Conservation (phyloP, 2,113 vertebrate species). For the Butastur rufipennis region DNA sequence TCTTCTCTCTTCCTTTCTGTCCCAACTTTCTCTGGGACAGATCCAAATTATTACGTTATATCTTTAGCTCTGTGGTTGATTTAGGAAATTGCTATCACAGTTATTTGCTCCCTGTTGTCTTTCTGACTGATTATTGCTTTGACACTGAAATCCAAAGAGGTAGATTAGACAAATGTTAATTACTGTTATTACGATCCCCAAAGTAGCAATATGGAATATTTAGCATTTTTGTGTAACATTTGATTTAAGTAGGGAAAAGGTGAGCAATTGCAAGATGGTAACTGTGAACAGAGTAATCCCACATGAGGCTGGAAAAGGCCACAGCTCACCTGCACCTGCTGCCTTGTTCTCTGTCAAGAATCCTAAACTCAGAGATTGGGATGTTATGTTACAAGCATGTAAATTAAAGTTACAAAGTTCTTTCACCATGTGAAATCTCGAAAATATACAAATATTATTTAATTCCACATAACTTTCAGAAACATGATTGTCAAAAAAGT, state of each 20-base stretch:
- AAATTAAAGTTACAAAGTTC: background rate
- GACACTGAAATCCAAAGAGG: background rate
- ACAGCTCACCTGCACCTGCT: background rate
- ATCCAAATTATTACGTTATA: background rate
- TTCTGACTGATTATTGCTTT: background rate
- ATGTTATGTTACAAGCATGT: background rate
- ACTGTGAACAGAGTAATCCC: background rate
- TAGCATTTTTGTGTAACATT: background rate
- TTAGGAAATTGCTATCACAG: background rate
- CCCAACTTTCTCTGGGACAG: background rate
- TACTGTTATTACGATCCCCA: background rate
- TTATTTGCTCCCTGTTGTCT: background rate
- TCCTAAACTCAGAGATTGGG: background rate
- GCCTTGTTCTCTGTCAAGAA: background rate
- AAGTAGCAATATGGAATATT: background rate
- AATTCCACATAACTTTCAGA: background rate
- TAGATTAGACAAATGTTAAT: background rate
- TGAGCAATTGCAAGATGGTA: background rate
- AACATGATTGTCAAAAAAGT: background rate
- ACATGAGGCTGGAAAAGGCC: background rate
- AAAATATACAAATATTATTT: background rate
- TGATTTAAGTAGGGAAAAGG: background rate
- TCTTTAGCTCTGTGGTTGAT: background rate
- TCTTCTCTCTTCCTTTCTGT: background rate
- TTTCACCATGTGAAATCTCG: background rate